Evolutionary conservation across 1,140 invertebrate species (phyloP), one percentile per base, ranked within the genome.

Genomic region (Vanessa atalanta): DNA sequence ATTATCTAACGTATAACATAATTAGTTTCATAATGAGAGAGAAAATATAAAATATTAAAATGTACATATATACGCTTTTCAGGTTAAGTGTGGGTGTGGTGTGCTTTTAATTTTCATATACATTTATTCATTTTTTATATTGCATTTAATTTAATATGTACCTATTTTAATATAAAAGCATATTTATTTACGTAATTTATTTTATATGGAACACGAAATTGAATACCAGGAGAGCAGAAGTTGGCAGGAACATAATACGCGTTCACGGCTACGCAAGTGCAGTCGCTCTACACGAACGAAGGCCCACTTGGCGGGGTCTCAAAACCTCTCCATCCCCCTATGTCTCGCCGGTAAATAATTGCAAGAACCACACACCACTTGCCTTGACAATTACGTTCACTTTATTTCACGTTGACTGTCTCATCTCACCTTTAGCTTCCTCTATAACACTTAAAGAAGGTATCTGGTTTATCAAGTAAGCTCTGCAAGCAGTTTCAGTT

Each of bases 291-390:
- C 53, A 68, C 72, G 71, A 68, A 68, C 65, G 71, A 53, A 66
- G 80, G 61, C 43, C 43, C 50, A 73, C 82, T 86, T 84, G 81
- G 82, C 80, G 76, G 71, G 63, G 78, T 67, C 83, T 84, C 83
- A 84, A 83, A 84, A 81, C 83, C 84, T 75, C 87, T 88, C 80
- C 84, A 87, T 86, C 79, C 84, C 85, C 83, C 85, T 85, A 83
- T 82, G 85, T 88, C 87, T 85, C 83, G 80, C 74, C 79, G 73
- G 83, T 83, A 87, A 87, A 87, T 86, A 87, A 88, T 87, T 87
- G 81, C 82, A 77, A 79, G 79, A 79, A 84, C 81, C 77, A 76
- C 79, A 73, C 79, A 79, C 78, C 77, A 80, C 85, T 86, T 78
- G 80, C 81, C 84, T 85, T 83, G 77, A 88, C 85, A 85, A 88